Evolutionary conservation across 1,140 invertebrate genomes (phyloP), one percentile per base, ranked within the genome.

Genomic region (Pseudomyrmex sp.): DNA sequence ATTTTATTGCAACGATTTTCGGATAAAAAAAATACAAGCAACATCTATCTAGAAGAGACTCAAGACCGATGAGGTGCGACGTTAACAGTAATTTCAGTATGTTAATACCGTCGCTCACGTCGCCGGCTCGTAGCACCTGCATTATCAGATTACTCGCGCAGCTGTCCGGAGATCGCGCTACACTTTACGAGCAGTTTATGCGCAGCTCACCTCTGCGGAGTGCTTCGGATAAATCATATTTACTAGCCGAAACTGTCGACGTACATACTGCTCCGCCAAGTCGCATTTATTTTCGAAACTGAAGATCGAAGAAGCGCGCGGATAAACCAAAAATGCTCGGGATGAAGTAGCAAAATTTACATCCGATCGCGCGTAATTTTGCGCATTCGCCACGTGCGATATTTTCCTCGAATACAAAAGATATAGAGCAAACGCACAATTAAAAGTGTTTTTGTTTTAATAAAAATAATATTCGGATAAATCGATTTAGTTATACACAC

Each of bases 61-160:
- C 59, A 52, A 82, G 65, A 87, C 84, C 74, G 48, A 58, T 79
- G 58, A 87, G 46, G 56, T 44, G 50, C 26, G 69, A 54, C 85
- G 80, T 83, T 88, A 62, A 77, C 66, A 86, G 84, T 82, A 82
- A 88, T 88, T 88, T 65, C 62, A 50, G 65, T 85, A 89, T 89
- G 88, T 88, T 90, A 85, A 90, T 84, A 85, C 58, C 76, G 77
- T 85, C 86, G 82, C 56, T 87, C 73, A 69, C 77, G 77, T 86
- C 84, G 82, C 82, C 82, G 75, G 61, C 74, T 79, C 82, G 86
- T 77, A 85, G 85, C 89, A 90, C 89, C 89, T 90, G 89, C 89
- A 87, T 90, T 90, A 90, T 90, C 89, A 83, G 89, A 90, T 90
- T 90, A 90, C 87, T 59, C 77, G 75, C 61, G 87, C 89, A 90